Evolutionary conservation across 2,888 invertebrate species (phyloP).

Genomic region (Pammene fasciana): DNA sequence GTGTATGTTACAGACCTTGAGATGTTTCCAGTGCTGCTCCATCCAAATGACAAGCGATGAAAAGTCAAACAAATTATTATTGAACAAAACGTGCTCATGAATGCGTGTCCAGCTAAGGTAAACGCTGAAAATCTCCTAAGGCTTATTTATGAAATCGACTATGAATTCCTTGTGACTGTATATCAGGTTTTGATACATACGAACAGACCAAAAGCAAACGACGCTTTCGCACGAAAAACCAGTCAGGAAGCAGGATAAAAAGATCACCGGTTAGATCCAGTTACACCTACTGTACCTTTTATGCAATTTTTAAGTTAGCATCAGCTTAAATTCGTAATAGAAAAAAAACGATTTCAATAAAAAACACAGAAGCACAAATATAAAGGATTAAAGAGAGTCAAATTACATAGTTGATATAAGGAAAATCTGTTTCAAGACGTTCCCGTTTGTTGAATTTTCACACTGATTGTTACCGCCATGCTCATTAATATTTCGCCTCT

Average conservation of each 20-base stretch:
- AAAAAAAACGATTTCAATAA: too few relatives aligned
- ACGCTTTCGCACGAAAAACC: background rate
- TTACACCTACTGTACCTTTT: too few relatives aligned
- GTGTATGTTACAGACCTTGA: constrained; percentile 87
- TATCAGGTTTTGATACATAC: too few relatives aligned
- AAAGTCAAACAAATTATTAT: constrained; percentile 52
- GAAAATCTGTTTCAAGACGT: constrained; percentile 2
- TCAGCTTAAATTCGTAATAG: too few relatives aligned
- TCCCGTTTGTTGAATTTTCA: background rate
- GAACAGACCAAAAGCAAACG: too few relatives aligned
- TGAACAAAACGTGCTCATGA: constrained; percentile 35
- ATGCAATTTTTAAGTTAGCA: too few relatives aligned
- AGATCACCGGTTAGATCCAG: too few relatives aligned
- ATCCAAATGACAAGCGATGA: constrained; percentile 72
- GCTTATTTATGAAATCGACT: background rate
- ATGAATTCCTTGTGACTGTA: background rate
- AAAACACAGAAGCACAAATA: background rate
- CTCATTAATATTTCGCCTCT: too few relatives aligned
- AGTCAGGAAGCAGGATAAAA: background rate
- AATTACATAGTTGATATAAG: background rate
- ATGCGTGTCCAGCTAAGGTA: constrained; percentile 22
- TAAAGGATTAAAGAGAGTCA: background rate
- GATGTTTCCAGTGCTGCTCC: constrained; percentile 91
- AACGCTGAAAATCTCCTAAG: constrained; percentile 20
- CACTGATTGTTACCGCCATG: too few relatives aligned